Evolutionary conservation across 2,888 invertebrate genomes (phyloP).

Genomic region (Melinaea menophilus): DNA sequence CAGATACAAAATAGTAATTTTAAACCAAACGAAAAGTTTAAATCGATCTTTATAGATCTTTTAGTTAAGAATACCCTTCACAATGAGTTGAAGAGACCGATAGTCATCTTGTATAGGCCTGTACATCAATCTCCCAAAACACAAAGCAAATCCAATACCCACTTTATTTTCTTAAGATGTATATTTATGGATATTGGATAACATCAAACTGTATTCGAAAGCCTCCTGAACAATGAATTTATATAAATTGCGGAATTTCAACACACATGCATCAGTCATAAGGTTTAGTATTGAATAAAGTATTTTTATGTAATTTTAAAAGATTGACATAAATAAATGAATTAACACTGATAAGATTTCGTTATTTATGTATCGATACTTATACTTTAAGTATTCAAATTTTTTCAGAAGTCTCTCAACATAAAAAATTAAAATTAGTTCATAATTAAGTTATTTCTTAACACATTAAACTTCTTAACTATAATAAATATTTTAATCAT

Average conservation of each 20-base stretch:
- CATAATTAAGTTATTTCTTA: no score
- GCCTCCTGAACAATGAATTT: background rate
- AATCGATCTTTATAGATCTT: no score
- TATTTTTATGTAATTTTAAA: background rate
- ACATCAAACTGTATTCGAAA: constrained; percentile 20
- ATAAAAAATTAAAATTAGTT: no score
- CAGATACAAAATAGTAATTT: no score
- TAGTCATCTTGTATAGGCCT: background rate
- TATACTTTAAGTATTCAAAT: background rate
- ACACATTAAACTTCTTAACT: no score
- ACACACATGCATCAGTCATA: background rate
- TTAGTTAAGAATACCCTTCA: no score
- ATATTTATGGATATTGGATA: constrained; percentile 27
- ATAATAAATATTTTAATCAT: no score
- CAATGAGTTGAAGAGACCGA: no score
- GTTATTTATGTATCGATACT: background rate
- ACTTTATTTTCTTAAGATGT: constrained; percentile 23
- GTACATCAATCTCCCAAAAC: constrained; percentile 2
- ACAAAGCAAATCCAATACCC: constrained; percentile 8
- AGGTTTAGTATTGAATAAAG: constrained; percentile 1
- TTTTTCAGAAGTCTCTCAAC: background rate
- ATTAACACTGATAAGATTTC: background rate
- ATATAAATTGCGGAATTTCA: background rate
- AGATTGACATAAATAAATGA: background rate
- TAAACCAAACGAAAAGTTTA: no score